These are phyloP conservation scores for Stenopsyche tienmushanensis DNA, from an alignment of 1,140 invertebrate genomes.

Conservation along the genomic window DNA sequence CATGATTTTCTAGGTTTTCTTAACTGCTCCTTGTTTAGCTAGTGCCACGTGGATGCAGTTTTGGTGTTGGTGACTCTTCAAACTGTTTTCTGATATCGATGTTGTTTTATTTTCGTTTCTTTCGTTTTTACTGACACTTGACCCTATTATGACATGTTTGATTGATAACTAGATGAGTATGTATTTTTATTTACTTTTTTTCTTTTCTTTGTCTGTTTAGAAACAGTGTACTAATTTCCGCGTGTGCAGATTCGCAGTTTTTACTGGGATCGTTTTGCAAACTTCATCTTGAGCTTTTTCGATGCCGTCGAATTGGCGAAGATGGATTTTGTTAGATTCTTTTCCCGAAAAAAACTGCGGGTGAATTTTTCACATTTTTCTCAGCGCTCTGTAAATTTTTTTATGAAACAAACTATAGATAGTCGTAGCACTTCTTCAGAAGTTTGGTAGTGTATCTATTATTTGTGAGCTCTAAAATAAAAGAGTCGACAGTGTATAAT, in stretches of 20 bases:
- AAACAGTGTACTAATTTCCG: background rate
- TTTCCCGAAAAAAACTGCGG: too few relatives aligned
- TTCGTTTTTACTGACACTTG: background rate
- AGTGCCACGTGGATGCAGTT: background rate
- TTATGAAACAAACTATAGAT: too few relatives aligned
- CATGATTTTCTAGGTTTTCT: slow-evolving; percentile 10
- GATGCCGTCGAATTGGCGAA: too few relatives aligned
- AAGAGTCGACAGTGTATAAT: background rate
- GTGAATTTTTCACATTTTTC: too few relatives aligned
- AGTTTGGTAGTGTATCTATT: background rate
- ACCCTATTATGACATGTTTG: background rate
- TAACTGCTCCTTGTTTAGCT: background rate
- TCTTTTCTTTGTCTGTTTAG: background rate
- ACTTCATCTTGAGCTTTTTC: too few relatives aligned
- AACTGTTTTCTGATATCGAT: background rate
- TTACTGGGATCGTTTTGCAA: too few relatives aligned
- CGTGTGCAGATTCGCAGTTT: too few relatives aligned
- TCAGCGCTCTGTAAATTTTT: too few relatives aligned
- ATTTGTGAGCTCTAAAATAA: background rate
- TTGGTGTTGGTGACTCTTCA: background rate
- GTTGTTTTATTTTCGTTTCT: background rate
- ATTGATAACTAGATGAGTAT: background rate
- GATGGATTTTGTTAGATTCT: too few relatives aligned
- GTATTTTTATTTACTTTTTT: background rate
- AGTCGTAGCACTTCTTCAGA: slow-evolving; percentile 1